Evolutionary conservation across 2,888 invertebrate genomes (phyloP).

Genomic region (Hymenopus coronatus): DNA sequence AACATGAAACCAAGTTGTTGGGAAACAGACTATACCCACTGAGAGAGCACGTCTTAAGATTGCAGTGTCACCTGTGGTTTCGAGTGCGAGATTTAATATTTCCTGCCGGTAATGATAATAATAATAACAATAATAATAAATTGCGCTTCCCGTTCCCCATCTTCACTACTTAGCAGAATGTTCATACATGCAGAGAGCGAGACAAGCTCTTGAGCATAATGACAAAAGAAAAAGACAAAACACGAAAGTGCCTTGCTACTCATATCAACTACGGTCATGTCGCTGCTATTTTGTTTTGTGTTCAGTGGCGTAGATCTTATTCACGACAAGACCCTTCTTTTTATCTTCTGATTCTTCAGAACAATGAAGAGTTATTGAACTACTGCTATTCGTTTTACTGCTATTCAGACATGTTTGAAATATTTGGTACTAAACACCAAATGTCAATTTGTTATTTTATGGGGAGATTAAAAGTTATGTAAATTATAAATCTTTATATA

Average conservation of each 20-base stretch:
- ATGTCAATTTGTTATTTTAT: too few relatives aligned
- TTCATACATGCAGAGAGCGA: neutral
- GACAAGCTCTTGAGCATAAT: neutral
- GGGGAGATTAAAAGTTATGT: too few relatives aligned
- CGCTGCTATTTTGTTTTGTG: neutral
- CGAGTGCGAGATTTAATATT: neutral
- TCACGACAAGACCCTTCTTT: too few relatives aligned
- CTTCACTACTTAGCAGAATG: neutral
- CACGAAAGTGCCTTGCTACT: neutral
- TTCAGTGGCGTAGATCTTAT: neutral
- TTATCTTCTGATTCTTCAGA: too few relatives aligned
- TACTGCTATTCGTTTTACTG: too few relatives aligned
- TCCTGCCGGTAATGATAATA: neutral
- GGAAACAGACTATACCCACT: neutral
- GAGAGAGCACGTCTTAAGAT: neutral
- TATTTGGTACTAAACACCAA: too few relatives aligned
- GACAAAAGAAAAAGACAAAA: neutral
- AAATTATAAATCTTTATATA: too few relatives aligned
- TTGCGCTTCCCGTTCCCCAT: neutral
- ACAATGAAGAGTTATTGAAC: too few relatives aligned
- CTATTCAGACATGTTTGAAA: too few relatives aligned
- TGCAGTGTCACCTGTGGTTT: neutral
- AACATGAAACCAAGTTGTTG: neutral
- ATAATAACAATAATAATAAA: neutral
- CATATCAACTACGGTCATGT: neutral